Evolutionary conservation across 2,888 invertebrate genomes (phyloP).

Genomic region (Parnassius glacialis): DNA sequence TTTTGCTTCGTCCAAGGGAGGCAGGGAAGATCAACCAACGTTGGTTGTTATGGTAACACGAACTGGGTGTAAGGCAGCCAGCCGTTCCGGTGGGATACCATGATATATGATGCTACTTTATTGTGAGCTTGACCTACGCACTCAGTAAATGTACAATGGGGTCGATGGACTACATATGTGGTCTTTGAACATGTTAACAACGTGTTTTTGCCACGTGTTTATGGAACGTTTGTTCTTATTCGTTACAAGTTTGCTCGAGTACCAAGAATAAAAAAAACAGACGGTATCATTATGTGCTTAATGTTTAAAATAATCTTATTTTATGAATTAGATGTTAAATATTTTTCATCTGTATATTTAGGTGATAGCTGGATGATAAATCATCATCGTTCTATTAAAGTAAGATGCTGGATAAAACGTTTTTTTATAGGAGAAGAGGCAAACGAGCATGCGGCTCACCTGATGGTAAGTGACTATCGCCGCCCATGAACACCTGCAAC

Average conservation of each 20-base stretch:
- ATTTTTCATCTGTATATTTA: too few species aligned
- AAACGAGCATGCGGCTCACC: too few species aligned
- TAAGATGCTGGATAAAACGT: too few species aligned
- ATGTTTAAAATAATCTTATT: too few species aligned
- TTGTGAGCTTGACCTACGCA: constrained; percentile 58
- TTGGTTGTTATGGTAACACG: constrained; percentile 52
- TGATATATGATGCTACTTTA: constrained; percentile 62
- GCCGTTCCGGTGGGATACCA: constrained; percentile 67
- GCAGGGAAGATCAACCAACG: constrained; percentile 34
- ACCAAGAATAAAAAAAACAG: too few species aligned
- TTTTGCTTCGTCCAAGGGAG: background rate
- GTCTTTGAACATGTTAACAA: constrained; percentile 24
- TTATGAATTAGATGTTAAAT: too few species aligned
- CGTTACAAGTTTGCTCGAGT: background rate
- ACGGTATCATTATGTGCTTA: too few species aligned
- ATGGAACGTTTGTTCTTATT: constrained; percentile 13
- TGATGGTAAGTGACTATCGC: too few species aligned
- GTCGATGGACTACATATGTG: constrained; percentile 29
- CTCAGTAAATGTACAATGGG: constrained; percentile 29
- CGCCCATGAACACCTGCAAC: too few species aligned
- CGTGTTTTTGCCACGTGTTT: constrained; percentile 27
- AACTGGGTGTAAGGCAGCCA: constrained; percentile 59
- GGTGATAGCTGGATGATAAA: too few species aligned
- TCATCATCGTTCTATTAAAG: too few species aligned
- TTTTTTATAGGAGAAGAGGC: too few species aligned